These are phyloP conservation scores for Alauda arvensis DNA, from an alignment of 2,797 vertebrate genomes.

Conservation along the genomic window DNA sequence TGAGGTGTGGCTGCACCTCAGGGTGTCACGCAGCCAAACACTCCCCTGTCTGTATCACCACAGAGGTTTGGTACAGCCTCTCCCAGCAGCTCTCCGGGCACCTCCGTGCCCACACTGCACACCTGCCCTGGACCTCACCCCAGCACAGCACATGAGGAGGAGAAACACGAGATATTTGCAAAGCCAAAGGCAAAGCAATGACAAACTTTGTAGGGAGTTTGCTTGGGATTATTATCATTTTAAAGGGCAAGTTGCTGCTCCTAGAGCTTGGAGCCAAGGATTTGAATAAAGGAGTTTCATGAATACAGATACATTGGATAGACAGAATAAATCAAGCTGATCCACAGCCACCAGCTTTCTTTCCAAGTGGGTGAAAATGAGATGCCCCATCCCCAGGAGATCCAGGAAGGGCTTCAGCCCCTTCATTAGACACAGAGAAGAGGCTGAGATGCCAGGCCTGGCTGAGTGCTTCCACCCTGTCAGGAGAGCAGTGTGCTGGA, in stretches of 20 bases:
- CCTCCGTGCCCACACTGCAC: neutral
- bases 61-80: neutral
- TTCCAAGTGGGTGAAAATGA: neutral
- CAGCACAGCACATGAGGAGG: fast-evolving
- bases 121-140: neutral
- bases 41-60: fast-evolving
- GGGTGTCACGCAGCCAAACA: neutral
- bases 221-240: neutral
- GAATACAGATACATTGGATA: neutral
- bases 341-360: neutral
- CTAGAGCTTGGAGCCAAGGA: neutral
- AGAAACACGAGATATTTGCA: neutral
- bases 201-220: neutral
- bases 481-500: neutral
- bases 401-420: neutral
- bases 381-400: neutral
- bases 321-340: neutral
- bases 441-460: neutral
- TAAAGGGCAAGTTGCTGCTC: neutral
- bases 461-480: neutral
- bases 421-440: neutral
- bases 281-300: neutral
- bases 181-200: neutral
- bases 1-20: neutral
- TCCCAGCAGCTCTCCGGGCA: neutral